A percentile compares a stretch with the other conserved stretches of the same genome.
Conservation (phyloP, 2,888 invertebrate genomes). For the Lamproptera curius region DNA sequence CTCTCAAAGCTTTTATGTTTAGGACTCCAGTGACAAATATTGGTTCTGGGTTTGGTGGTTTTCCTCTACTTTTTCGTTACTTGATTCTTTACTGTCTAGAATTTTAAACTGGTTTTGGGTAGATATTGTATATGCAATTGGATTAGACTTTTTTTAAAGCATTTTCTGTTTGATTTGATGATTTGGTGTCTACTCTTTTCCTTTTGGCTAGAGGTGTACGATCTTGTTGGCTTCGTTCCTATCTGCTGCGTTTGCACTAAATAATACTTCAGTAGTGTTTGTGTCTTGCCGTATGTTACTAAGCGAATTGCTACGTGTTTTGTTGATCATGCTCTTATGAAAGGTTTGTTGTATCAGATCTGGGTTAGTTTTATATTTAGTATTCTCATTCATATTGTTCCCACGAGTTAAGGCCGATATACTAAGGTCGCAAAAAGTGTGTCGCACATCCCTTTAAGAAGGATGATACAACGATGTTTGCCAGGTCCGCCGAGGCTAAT, state of each 20-base stretch:
- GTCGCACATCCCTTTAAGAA: neutral
- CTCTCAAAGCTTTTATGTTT: constrained; percentile 1
- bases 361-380: no score
- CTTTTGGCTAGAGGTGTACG: neutral
- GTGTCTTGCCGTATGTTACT: neutral
- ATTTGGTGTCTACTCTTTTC: neutral
- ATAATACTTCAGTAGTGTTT: no score
- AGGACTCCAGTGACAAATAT: constrained; percentile 19
- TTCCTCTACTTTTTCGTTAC: neutral
- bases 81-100: no score
- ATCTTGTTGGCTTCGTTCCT: neutral
- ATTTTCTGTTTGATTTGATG: constrained; percentile 6
- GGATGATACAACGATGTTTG: neutral
- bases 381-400: no score
- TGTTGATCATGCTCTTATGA: constrained; percentile 9
- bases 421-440: neutral
- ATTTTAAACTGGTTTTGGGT: no score
- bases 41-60: constrained; percentile 19
- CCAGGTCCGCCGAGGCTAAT: neutral
- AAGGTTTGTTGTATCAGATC: constrained; percentile 8
- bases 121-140: no score
- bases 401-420: no score
- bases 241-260: neutral
- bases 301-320: constrained; percentile 1
- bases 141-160: no score